Conservation (phyloP, 2,888 invertebrate genomes). For the Gnatocerus cornutus region DNA sequence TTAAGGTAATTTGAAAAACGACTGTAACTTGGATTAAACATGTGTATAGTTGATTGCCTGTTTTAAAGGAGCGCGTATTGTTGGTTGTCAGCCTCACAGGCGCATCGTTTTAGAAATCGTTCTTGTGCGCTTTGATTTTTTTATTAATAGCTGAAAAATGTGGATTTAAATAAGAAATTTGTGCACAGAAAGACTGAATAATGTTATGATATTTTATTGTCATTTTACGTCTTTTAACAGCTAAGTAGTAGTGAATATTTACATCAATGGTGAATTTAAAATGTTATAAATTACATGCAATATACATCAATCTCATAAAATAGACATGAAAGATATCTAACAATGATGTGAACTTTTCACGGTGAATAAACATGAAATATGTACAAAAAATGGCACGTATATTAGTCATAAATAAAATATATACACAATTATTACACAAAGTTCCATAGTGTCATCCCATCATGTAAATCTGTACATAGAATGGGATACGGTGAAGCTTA, state of each 20-base stretch:
- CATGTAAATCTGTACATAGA: slow-evolving; percentile 2
- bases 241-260: slow-evolving; percentile 48
- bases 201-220: slow-evolving; percentile 55
- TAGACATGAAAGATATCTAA: slow-evolving; percentile 43
- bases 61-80: no score
- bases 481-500: slow-evolving; percentile 24
- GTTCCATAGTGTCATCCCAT: neutral
- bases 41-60: no score
- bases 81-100: no score
- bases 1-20: no score
- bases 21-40: no score
- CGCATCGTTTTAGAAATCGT: no score
- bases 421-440: slow-evolving; percentile 38
- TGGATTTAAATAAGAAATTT: no score
- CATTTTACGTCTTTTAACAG: slow-evolving; percentile 58
- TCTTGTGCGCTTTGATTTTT: no score
- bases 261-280: slow-evolving; percentile 40
- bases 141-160: no score
- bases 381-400: slow-evolving; percentile 48
- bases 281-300: slow-evolving; percentile 51
- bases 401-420: slow-evolving; percentile 37
- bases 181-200: neutral
- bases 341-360: slow-evolving; percentile 26
- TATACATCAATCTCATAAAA: slow-evolving; percentile 41
- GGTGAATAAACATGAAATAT: slow-evolving; percentile 28